Evolutionary conservation across 2,797 vertebrate species (phyloP).

Genomic region (Garrulus glandarius): DNA sequence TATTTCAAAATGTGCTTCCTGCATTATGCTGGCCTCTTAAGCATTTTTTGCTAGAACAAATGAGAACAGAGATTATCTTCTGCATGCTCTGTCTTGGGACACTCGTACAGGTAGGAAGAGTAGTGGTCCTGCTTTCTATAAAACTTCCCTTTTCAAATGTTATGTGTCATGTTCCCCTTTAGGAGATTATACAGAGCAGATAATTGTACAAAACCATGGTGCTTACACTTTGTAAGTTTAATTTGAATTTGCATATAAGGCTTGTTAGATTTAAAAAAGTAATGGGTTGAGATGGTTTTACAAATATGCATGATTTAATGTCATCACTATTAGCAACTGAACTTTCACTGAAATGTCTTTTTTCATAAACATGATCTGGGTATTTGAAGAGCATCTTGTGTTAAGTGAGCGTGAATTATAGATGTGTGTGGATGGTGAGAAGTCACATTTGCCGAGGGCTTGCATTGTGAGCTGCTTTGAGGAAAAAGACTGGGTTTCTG

Average conservation of each 20-base stretch:
- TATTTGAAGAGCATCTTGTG: not conserved
- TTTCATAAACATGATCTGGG: not conserved
- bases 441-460: not conserved
- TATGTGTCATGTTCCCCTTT: not conserved
- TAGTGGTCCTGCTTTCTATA: not conserved
- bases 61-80: not conserved
- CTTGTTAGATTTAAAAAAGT: not conserved
- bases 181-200: not conserved
- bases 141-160: not conserved
- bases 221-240: not conserved
- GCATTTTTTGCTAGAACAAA: not conserved
- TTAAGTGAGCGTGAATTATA: not conserved
- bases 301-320: not conserved
- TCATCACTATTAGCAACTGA: not conserved
- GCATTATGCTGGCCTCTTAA: not conserved
- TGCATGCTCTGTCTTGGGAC: not conserved
- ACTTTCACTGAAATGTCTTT: not conserved
- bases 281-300: not conserved
- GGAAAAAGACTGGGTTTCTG: not conserved
- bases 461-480: accelerated
- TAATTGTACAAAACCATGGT: not conserved
- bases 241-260: too few species aligned
- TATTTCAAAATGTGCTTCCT: not conserved
- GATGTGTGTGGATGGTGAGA: not conserved
- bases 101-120: not conserved